Evolutionary conservation across 2,888 invertebrate genomes (phyloP), one percentile per base, ranked within the genome.

Genomic region (Chymomyza procnemis): DNA sequence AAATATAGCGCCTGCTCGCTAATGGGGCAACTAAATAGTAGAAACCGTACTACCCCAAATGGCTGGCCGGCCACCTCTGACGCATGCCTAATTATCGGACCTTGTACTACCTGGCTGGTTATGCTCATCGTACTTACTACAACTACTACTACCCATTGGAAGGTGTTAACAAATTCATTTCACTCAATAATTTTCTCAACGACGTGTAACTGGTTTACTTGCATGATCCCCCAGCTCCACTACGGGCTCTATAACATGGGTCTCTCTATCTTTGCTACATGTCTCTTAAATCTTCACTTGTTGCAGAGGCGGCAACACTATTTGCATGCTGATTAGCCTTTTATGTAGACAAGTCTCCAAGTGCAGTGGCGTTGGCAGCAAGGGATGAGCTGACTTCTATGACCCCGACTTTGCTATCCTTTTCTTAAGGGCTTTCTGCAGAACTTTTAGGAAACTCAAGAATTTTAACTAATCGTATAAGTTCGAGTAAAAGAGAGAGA

Each of bases 111-210:
- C 26, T 68, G 72, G 63, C 47, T 26, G 47, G 18, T 19, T 22
- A 16, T 21, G 47, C 22, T 22, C 14, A 48, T 14, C 19, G 6
- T 26, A 26, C 26, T 26, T 73, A 82, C 87, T 75, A 85, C 87
- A 71, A 61, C 60, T 73, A 82, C 87, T 75, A 85, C 87, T 73
- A 61, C 60, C 61, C 65, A 63, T 75, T 75, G 61, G 55, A 64
- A 88, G 87, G 88, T 88, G 88, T 87, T 88, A 86, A 86, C 88
- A 80, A 86, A 86, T 83, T 77, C 83, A 88, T 83, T 83, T 85
- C 77, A 82, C 85, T 82, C 81, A 74, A 76, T 76, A 73, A 81
- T 80, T 78, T 73, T 71, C 64, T 67, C 71, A 72, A 74, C 83
- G 64, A 75, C n/a, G 71, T 75, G 74, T 78, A 87, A 87, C 85